Evolutionary conservation across 1,140 invertebrate genomes (phyloP), one percentile per base, ranked within the genome.

Genomic region (Zaprionus davidi): DNA sequence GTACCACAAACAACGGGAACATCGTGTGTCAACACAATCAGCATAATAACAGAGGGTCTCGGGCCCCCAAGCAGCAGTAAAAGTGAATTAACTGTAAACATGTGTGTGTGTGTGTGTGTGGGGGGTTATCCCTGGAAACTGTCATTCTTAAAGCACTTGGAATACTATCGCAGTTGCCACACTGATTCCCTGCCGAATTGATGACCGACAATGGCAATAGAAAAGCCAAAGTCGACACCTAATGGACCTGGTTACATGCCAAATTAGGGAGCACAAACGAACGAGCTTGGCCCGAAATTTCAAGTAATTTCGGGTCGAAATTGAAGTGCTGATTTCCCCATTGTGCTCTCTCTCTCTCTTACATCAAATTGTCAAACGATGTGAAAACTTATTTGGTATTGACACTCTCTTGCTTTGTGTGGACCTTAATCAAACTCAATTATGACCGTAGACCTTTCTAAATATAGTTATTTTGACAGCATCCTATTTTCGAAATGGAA

Each of bases 21-120:
- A 58, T 62, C 64, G 63, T 79, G 67, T 82, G 83, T 87, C 83
- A 87, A 87, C 83, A 88, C 81, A 87, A 87, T 88, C 83, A 88
- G 84, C 81, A 88, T 88, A 87, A 88, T 88, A 88, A 78, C 81
- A 75, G 84, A 83, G 84, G 77, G 59, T 59, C 69, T 22, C 36
- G 34, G 5, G 6, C 36, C 66, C 60, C 70, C 70, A 68, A 60
- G 68, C 82, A 79, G 73, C 77, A 80, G 80, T 86, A 86, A 86
- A 86, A 86, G 80, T 86, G 83, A 80, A 86, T 88, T 88, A 86
- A 86, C 88, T 71, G 84, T 71, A 86, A 86, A 75, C 71, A 86
- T 83, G 77, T 86, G 83, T 78, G 80, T 63, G 77, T 77, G 63
- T 65, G 68, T 60, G 80, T 59, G 77, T 77, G 63, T 69, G 64